A percentile compares a stretch with the other conserved stretches of the same genome.
Conservation (phyloP, 1,140 invertebrate species). For the Drosophila pruinosa region DNA sequence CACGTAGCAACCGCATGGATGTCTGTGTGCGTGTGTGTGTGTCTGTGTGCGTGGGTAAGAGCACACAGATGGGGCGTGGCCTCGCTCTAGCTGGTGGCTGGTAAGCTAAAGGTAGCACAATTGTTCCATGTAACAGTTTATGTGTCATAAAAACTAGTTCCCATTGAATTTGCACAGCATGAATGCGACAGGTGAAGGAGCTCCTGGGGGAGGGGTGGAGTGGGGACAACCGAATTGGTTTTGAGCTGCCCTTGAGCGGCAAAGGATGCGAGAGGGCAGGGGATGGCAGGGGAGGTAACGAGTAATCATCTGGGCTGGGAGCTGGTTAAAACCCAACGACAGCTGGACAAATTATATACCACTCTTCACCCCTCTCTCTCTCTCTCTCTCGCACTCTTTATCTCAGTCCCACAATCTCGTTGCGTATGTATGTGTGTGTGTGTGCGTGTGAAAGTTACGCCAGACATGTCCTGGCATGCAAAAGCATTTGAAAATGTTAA, state of each 20-base stretch:
- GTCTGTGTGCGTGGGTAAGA: background rate
- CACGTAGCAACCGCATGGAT: slow-evolving; percentile 33
- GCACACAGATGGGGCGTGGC: background rate
- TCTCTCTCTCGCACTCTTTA: background rate
- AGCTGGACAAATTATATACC: slow-evolving; percentile 56
- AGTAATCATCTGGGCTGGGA: slow-evolving; percentile 53
- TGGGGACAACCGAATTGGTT: background rate
- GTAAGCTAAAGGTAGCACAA: slow-evolving; percentile 22
- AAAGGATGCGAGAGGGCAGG: background rate
- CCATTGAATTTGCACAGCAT: slow-evolving; percentile 58
- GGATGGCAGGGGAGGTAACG: no score
- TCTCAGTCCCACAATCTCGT: slow-evolving; percentile 12
- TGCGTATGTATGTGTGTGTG: background rate
- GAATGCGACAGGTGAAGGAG: slow-evolving; percentile 16
- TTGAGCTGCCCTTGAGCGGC: background rate
- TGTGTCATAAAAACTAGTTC: slow-evolving; percentile 77
- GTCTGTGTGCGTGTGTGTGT: background rate
- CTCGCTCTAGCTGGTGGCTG: background rate
- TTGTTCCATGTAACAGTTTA: slow-evolving; percentile 63
- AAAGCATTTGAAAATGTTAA: slow-evolving; percentile 75
- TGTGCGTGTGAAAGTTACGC: slow-evolving; percentile 16
- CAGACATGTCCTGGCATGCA: slow-evolving; percentile 61
- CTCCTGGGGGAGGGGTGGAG: background rate
- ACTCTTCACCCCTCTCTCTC: background rate
- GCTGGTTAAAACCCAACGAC: slow-evolving; percentile 61